Percentiles rank a stretch among this genome's conserved stretches.
phyloP scores from a whole-genome alignment of 2,113 vertebrate genomes.

The Mixornis gularis region DNA sequence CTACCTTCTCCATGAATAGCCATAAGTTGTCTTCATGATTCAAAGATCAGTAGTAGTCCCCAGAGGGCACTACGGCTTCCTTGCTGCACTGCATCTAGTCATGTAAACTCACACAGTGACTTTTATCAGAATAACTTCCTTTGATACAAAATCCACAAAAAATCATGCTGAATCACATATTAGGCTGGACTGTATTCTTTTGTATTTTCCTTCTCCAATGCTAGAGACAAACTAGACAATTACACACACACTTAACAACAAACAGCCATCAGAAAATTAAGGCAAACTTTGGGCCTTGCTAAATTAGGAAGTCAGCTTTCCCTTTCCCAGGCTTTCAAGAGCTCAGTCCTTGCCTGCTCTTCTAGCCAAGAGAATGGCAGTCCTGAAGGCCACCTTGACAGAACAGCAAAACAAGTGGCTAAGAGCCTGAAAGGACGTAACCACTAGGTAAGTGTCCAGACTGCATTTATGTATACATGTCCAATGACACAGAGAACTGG shows the following conservation, averaged over 20 bases:
- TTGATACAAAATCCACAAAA: not conserved
- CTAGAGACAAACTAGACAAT: not conserved
- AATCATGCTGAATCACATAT: not conserved
- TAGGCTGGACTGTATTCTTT: not conserved
- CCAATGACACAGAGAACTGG: not conserved
- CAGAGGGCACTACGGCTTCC: not conserved
- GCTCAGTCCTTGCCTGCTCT: not conserved
- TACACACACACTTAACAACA: not conserved
- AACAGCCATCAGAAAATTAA: not conserved
- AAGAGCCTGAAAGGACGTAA: not conserved
- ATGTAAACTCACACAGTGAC: not conserved
- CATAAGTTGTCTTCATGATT: not conserved
- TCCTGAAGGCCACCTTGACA: not conserved
- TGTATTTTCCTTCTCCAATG: not conserved
- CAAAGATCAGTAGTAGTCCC: too few species aligned
- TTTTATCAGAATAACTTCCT: not conserved
- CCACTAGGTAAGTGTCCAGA: not conserved
- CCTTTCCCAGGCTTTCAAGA: not conserved
- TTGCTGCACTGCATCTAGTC: not conserved
- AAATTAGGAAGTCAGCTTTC: not conserved
- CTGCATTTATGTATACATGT: accelerated
- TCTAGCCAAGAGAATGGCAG: not conserved
- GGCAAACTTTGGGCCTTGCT: not conserved
- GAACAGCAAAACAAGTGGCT: not conserved
- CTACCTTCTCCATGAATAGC: not conserved